These are phyloP conservation scores for Isotomurus palustris DNA, from an alignment of 2,888 invertebrate genomes.

Conservation along the genomic window DNA sequence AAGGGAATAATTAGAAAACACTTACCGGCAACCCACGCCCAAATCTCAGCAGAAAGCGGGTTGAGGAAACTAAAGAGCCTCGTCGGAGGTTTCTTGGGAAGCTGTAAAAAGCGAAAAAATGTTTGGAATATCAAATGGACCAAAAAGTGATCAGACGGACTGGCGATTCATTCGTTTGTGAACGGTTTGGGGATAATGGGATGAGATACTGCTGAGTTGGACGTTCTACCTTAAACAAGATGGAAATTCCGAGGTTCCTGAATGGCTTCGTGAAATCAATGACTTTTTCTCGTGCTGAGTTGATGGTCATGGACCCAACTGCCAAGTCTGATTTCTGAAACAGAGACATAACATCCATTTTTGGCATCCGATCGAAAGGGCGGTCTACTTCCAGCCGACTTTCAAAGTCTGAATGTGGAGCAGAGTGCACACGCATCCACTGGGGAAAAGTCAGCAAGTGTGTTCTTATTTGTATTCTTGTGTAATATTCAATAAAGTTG, in stretches of 20 bases:
- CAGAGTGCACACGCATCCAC: too few relatives aligned
- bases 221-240: conserved; percentile 61
- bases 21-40: conserved; percentile 64
- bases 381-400: too few relatives aligned
- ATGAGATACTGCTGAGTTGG: conserved; percentile 2
- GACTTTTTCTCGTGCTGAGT: conserved; percentile 76
- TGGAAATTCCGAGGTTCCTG: conserved; percentile 95
- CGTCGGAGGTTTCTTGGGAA: conserved; percentile 81
- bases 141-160: conserved; percentile 3
- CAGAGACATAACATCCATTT: conserved; percentile 16
- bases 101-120: conserved; percentile 55
- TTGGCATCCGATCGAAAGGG: conserved; percentile 14
- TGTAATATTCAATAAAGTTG: too few relatives aligned
- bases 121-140: not conserved
- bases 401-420: too few relatives aligned
- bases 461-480: too few relatives aligned
- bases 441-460: not conserved
- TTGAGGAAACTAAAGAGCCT: conserved; percentile 92
- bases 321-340: conserved; percentile 88
- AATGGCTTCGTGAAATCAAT: conserved; percentile 98
- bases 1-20: too few relatives aligned
- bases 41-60: conserved; percentile 92
- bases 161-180: not conserved
- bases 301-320: conserved; percentile 96
- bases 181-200: not conserved